phyloP scores from a whole-genome alignment of 1,140 invertebrate species.

The Pseudachorutes palmiensis region DNA sequence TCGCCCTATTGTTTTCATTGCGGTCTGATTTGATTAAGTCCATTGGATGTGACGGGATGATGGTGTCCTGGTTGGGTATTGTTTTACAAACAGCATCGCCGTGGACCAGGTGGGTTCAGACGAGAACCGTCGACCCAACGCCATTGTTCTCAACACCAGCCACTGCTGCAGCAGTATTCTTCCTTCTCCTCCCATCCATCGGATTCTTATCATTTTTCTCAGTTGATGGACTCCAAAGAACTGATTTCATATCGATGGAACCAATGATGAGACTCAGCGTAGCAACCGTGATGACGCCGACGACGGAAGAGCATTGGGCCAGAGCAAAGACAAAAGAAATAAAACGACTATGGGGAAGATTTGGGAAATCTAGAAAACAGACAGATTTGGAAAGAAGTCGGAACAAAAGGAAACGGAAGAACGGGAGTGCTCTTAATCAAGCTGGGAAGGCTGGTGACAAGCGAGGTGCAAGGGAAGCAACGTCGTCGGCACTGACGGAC shows the following conservation, averaged over 20 bases:
- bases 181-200: neutral
- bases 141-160: neutral
- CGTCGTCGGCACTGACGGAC: neutral
- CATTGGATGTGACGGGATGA: neutral
- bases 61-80: neutral
- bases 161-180: neutral
- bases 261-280: neutral
- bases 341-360: no score
- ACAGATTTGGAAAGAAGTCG: no score
- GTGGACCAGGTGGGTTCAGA: neutral
- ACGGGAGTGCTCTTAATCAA: no score
- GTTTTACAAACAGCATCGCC: neutral
- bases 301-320: no score
- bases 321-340: no score
- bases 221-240: neutral
- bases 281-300: no score
- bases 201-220: slow-evolving; percentile 7
- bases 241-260: neutral
- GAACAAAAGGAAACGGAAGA: no score
- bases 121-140: neutral
- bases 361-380: no score
- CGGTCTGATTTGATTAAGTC: neutral
- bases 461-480: neutral
- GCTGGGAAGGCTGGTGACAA: no score
- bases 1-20: neutral